Evolutionary conservation across 2,797 vertebrate genomes (phyloP).

Genomic region (Sebastes melanostomus): DNA sequence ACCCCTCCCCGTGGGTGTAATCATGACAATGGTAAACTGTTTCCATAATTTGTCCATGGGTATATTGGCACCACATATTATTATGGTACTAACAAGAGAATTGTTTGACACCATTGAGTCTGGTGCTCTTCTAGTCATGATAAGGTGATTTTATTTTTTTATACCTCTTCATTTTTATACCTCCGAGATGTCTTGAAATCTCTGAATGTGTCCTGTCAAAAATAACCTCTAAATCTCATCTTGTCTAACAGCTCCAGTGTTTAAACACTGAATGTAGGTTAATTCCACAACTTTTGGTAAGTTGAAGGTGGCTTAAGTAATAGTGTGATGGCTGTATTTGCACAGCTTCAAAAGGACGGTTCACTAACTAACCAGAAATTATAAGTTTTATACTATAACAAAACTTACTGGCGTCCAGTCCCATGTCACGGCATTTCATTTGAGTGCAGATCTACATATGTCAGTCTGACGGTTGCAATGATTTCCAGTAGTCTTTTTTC

Average conservation of each 20-base stretch:
- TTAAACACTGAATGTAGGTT: constrained; percentile 60
- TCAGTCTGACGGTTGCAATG: constrained; percentile 22
- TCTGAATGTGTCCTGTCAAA: constrained; percentile 65
- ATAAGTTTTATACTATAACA: constrained; percentile 37
- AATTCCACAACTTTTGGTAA: constrained; percentile 22
- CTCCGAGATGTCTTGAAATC: constrained; percentile 58
- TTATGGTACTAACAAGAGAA: constrained; percentile 39
- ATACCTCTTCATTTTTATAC: constrained; percentile 62
- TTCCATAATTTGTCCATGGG: constrained; percentile 19
- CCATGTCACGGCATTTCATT: constrained; percentile 32
- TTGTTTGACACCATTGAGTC: constrained; percentile 31
- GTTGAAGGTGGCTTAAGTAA: constrained; percentile 33
- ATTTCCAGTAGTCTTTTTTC: constrained; percentile 18
- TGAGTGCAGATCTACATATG: constrained; percentile 13
- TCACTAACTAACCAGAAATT: constrained; percentile 31
- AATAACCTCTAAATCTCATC: constrained; percentile 28
- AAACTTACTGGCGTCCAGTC: constrained; percentile 21
- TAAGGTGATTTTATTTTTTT: constrained; percentile 57
- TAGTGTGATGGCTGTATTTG: constrained; percentile 26
- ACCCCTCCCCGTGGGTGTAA: background rate
- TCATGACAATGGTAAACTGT: constrained; percentile 9
- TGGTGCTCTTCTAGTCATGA: constrained; percentile 69
- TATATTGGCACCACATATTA: constrained; percentile 11
- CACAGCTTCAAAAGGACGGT: constrained; percentile 2
- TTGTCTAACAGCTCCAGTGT: constrained; percentile 29